Evolutionary conservation across 1,140 invertebrate species (phyloP), one percentile per base, ranked within the genome.

Genomic region (Varroa destructor): DNA sequence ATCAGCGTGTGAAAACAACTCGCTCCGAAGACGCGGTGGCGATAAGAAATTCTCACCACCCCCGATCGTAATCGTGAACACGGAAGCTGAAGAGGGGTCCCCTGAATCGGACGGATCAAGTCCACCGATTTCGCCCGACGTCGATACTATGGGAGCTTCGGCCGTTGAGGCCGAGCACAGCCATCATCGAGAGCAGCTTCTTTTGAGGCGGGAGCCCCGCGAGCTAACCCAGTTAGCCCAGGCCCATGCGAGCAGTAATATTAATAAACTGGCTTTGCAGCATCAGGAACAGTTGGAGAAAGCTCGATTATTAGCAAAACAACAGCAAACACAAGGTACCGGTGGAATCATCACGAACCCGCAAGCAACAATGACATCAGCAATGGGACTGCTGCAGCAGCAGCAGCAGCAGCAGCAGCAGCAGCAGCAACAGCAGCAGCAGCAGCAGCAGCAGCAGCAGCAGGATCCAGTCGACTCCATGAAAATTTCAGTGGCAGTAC

Each of bases 121-220:
- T 67, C 61, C 61, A 37, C 61, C 61, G 40, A 67, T 67, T 43
- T 67, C 61, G 46, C 61, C 61, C 61, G 61, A 67, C 61, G 61
- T 12, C 14, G 61, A 67, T 37, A 67, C 61, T 14, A 67, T 67
- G 61, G 61, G 61, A 12, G 61, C 46, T 14, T 67, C 61, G 36
- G 61, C 61, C 46, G 10, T 67, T 5, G 61, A 67, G 40, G 61
- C 61, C 46, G 61, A 67, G 46, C 46, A 51, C 46, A 51, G 46
- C 46, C 46, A 51, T 8, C 46, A 51, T 51, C 46, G 46, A 8
- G 46, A 51, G 40, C 61, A 67, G 40, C 61, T 43, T 37, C 61
- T 67, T 12, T 37, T 67, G 40, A 12, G 61, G 36, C 61, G 46
- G 61, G 40, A 67, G 40, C 61, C 61, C 12, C 40, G 40, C 61